Conservation (phyloP, 2,888 invertebrate species). For the Lucinisca nassula region DNA sequence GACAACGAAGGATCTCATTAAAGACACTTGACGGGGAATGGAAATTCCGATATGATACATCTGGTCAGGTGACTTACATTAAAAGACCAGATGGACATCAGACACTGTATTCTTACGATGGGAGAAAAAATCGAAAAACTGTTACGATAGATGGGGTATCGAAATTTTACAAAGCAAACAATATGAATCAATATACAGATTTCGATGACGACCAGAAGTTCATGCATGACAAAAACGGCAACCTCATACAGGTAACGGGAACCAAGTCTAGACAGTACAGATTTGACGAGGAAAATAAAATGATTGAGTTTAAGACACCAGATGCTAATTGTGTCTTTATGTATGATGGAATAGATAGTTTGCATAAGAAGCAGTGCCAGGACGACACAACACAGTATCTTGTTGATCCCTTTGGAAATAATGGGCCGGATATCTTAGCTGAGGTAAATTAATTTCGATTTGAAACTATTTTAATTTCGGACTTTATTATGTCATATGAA, state of each 20-base stretch:
- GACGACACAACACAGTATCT: constrained; percentile 6
- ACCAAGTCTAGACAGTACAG: background rate
- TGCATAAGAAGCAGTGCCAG: constrained; percentile 15
- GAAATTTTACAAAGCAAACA: constrained; percentile 4
- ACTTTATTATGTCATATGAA: too few species aligned
- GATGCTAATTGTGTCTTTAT: background rate
- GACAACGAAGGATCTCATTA: constrained; percentile 17
- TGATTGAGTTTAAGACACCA: constrained; percentile 2
- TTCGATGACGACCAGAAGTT: constrained; percentile 3
- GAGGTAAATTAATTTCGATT: too few species aligned
- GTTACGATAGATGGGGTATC: constrained; percentile 11
- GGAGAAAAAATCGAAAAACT: constrained; percentile 22
- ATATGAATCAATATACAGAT: constrained; percentile 25
- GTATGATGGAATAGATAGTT: constrained; percentile 31
- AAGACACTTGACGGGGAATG: constrained; percentile 33
- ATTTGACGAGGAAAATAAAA: constrained; percentile 32
- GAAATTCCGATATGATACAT: constrained; percentile 44
- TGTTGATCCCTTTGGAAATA: background rate
- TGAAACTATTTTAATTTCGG: too few species aligned
- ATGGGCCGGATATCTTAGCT: constrained; percentile 26
- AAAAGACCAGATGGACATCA: constrained; percentile 24
- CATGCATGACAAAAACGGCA: constrained; percentile 36
- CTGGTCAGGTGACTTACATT: constrained; percentile 43
- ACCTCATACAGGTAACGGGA: constrained; percentile 5
- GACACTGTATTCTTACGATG: constrained; percentile 28